Evolutionary conservation across 2,888 invertebrate genomes (phyloP).

Genomic region (Malthinus flaveolus): DNA sequence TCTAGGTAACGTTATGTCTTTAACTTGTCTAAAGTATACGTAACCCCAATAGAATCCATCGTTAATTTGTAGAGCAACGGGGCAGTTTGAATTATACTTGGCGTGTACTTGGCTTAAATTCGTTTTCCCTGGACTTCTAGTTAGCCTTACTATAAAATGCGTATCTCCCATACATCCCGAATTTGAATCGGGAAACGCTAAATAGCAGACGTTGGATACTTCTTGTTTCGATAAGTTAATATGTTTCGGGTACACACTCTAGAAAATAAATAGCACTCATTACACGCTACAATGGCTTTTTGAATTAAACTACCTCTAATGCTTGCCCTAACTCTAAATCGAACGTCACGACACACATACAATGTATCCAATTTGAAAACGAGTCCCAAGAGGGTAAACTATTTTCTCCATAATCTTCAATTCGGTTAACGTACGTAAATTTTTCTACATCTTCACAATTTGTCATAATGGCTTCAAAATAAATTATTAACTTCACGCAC

Average conservation of each 20-base stretch:
- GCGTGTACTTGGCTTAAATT: constrained; percentile 61
- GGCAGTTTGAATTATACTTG: constrained; percentile 77
- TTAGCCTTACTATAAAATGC: constrained; percentile 91
- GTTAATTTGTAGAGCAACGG: constrained; percentile 78
- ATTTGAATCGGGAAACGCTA: constrained; percentile 99
- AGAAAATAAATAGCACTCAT: constrained; percentile 39
- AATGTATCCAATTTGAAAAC: constrained; percentile 94
- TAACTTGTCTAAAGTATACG: constrained; percentile 97
- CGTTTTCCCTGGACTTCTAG: constrained; percentile 64
- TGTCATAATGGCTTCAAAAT: constrained; percentile 15
- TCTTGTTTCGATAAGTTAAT: constrained; percentile 81
- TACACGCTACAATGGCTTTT: background rate
- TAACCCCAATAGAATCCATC: constrained; percentile 93
- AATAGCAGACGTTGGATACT: constrained; percentile 92
- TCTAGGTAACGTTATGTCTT: constrained; percentile 85
- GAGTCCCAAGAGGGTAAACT: constrained; percentile 62
- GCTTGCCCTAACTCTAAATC: constrained; percentile 98
- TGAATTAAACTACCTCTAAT: constrained; percentile 74
- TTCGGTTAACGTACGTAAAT: constrained; percentile 3
- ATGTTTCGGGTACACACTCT: constrained; percentile 82
- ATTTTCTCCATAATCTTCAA: constrained; percentile 6
- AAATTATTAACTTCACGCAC: background rate
- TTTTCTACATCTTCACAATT: constrained; percentile 9
- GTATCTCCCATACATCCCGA: constrained; percentile 99
- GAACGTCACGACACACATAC: constrained; percentile 97